A percentile compares a stretch with the other conserved stretches of the same genome.
Conservation (phyloP, 1,140 invertebrate genomes). For the Ganaspis sp. region DNA sequence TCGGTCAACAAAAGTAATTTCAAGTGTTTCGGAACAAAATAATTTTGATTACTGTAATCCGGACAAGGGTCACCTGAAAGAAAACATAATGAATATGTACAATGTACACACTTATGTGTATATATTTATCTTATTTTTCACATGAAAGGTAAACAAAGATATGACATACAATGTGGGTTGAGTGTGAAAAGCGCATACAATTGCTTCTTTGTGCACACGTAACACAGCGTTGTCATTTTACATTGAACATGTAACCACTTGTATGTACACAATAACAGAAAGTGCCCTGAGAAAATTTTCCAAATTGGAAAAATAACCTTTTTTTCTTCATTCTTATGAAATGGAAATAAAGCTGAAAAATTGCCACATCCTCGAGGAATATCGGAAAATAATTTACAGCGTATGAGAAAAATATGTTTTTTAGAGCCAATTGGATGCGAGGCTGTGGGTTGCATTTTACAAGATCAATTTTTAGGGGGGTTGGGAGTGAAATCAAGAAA, state of each 20-base stretch:
- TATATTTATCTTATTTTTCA: background rate
- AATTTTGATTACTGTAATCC: too few species aligned
- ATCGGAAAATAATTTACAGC: too few species aligned
- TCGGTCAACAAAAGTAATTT: too few species aligned
- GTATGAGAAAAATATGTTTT: too few species aligned
- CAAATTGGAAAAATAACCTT: too few species aligned
- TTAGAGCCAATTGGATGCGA: too few species aligned
- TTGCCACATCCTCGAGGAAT: too few species aligned
- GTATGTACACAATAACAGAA: background rate
- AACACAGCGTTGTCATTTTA: slow-evolving; percentile 1
- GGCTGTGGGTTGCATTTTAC: too few species aligned
- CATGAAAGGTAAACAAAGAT: background rate
- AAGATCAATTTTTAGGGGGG: too few species aligned
- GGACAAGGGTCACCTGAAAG: background rate
- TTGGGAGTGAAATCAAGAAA: background rate
- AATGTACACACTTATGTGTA: background rate
- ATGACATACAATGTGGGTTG: background rate
- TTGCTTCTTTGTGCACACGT: slow-evolving; percentile 8
- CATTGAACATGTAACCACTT: background rate
- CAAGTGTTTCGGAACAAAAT: too few species aligned
- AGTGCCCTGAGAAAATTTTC: background rate
- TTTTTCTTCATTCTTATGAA: too few species aligned
- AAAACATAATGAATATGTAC: background rate
- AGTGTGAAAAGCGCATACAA: background rate
- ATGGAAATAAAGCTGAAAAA: too few species aligned